Base-by-base conservation (phyloP, 2,888 invertebrate species). In the Mesorhabditis spiculigera region DNA sequence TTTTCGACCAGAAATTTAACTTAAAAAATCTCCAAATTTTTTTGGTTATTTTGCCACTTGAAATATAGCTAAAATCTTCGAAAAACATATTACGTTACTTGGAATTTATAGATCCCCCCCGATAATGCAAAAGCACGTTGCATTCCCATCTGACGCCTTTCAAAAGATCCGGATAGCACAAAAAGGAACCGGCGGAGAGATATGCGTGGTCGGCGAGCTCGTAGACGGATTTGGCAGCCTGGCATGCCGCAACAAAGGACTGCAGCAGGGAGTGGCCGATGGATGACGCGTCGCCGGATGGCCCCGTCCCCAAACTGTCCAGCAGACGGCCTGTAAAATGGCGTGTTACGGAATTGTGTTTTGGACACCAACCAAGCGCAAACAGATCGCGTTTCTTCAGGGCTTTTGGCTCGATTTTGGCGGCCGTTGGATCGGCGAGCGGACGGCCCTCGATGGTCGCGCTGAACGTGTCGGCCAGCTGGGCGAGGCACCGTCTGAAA, bases 191-290 rank as follows among this genome's bases (percentile, higher is more conserved):
- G 28, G 63, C 63, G 5, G 67, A 28, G 6, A 71, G 45, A 61
- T 62, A 71, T 5, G 71, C 65, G 43, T 71, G 68, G 41, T 68
- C 67, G 4, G 67, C 45, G 10, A 71, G 62, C 44, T 71, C 68
- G 8, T 71, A 67, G 4, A 67, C 65, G 42, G 43, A 42, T n/a
- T 68, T 63, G 5, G 65, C 63, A 42, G 16, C 43, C 45, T 71
- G 16, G 42, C 67, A 65, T 8, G 8, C 44, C 13, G 13, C n/a
- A 42, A 6, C 13, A 43, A 65, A 65, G 2, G 10, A 10, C 6
- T 63, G 13, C 13, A 63, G 63, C 63, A n/a, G 65, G 10, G 58
- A n/a, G 28, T 28, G 28, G 8, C 10, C 8, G 58, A 50, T 50
- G n/a, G 58, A 50, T 13, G 58, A 50, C 58, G 58, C 8, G 8